Percentiles rank a stretch among this genome's conserved stretches.
Conservation (phyloP, 2,113 vertebrate species). For the Haemorhous mexicanus region DNA sequence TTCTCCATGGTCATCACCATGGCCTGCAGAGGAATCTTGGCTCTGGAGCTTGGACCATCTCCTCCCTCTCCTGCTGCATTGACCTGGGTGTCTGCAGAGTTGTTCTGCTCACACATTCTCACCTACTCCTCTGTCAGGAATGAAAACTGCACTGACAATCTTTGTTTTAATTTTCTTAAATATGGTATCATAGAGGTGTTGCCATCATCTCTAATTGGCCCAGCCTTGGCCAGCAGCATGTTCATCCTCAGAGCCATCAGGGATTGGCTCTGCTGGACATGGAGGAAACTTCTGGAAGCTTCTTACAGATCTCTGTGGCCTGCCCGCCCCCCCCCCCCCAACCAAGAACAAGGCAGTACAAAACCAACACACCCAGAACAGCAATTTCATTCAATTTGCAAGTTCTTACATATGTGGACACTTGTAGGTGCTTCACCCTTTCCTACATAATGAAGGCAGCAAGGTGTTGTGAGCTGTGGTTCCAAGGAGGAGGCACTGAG, state of each 20-base stretch:
- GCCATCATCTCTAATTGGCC: too few relatives aligned
- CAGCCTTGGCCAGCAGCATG: background rate
- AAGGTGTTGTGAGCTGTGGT: background rate
- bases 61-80: background rate
- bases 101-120: background rate
- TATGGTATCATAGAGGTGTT: too few relatives aligned
- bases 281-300: background rate
- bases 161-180: background rate
- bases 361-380: background rate
- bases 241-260: background rate
- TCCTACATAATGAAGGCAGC: background rate
- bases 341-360: fast-evolving
- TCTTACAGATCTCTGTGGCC: background rate
- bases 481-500: background rate
- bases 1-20: background rate
- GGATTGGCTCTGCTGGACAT: background rate
- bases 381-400: background rate
- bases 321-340: fast-evolving
- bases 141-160: background rate
- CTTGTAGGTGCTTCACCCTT: background rate
- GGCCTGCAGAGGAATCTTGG: background rate
- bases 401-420: background rate
- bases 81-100: background rate
- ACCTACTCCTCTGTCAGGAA: background rate
- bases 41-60: fast-evolving